Base-by-base conservation (phyloP, 2,888 invertebrate genomes). In the Diaphora mendica region DNA sequence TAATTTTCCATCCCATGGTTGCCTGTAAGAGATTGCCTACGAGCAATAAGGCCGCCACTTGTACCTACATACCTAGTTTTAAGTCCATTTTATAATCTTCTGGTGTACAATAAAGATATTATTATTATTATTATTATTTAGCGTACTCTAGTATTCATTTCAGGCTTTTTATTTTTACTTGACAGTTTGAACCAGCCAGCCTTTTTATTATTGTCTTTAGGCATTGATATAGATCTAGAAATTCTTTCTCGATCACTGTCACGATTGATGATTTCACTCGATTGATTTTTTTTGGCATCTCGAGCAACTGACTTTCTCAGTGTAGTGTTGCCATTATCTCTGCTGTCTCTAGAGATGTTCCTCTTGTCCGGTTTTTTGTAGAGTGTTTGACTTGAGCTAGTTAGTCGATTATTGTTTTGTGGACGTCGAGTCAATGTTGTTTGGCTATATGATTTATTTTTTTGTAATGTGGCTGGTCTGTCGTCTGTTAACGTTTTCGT, bases 131-230 rank as follows among this genome's bases (percentile, higher is more conserved):
- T n/a, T n/a, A n/a, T n/a, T n/a, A n/a, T 62, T 87, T 88, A 95
- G 78, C 95, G 95, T 39, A 95, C 95, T 82, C 95, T 91, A 73
- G 91, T 91, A 70, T 91, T 94, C n/a, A 90, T 84, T 83, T 95
- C 95, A 9, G 89, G 90, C 82, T 94, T 94, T 78, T 95, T 94
- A 83, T 92, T 95, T 82, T 94, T 95, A 83, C 88, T 97, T 0
- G 95, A 93, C 85, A 97, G 90, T 89, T 97, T 97, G 86, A 97
- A 97, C 97, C 97, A 97, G 72, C 97, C 97, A 59, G 97, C 97
- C 77, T 97, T 96, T 90, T 97, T 97, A 86, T 96, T 97, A 69
- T 96, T 96, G 86, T 97, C 97, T 85, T 97, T 97, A 68, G 97
- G 97, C 96, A 97, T 97, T 13, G 97, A 97, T 68, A 97, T 96